Conservation (phyloP, 2,797 vertebrate species). For the Chrosomus eos region DNA sequence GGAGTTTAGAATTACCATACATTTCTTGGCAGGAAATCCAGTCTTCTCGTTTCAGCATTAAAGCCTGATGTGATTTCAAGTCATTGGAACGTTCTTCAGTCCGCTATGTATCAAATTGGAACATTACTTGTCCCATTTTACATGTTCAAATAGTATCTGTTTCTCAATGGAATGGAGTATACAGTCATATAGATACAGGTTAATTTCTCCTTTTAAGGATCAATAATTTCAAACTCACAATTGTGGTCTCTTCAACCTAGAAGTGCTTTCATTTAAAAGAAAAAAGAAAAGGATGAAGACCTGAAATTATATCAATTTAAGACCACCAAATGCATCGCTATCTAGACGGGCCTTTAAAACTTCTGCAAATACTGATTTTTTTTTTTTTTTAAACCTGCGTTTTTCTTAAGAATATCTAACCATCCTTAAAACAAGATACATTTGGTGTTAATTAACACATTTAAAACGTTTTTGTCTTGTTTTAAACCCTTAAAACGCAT, state of each 20-base stretch:
- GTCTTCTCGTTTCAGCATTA: conserved; percentile 13
- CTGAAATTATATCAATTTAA: neutral
- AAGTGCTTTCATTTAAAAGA: conserved; percentile 53
- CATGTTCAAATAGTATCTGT: neutral
- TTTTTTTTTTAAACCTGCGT: neutral
- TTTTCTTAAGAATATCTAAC: neutral
- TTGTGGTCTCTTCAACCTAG: conserved; percentile 59
- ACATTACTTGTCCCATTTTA: neutral
- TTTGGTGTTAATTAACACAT: neutral
- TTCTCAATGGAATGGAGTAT: neutral
- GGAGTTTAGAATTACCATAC: conserved; percentile 9
- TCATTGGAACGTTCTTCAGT: neutral
- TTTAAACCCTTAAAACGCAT: no score
- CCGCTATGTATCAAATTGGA: neutral
- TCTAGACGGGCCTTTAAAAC: neutral
- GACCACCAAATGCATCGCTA: neutral
- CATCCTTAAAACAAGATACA: neutral
- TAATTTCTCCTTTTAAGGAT: neutral
- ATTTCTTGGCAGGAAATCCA: conserved; percentile 24
- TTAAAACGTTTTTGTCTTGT: neutral
- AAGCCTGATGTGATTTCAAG: conserved; percentile 16
- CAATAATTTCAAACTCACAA: neutral
- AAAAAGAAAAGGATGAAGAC: neutral
- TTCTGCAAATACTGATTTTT: neutral
- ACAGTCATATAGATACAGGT: neutral